Conservation (phyloP, 2,888 invertebrate genomes). For the Trissoscelio sp. region DNA sequence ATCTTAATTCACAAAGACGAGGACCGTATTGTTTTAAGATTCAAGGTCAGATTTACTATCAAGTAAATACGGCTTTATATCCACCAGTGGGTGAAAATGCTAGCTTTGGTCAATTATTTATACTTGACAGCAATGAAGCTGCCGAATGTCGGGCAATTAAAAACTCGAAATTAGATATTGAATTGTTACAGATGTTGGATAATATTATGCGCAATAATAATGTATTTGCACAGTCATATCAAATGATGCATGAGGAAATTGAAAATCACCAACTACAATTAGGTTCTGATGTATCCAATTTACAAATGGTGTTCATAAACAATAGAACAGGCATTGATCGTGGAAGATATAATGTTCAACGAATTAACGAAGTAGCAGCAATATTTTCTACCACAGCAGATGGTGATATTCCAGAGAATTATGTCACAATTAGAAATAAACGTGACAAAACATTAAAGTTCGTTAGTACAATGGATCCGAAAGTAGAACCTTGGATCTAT, state of each 20-base stretch:
- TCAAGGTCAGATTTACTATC: no score
- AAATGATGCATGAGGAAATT: slow-evolving; percentile 12
- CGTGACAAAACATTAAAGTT: not conserved
- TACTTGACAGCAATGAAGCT: not conserved
- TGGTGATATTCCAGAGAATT: not conserved
- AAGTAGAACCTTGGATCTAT: not conserved
- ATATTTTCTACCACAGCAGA: not conserved
- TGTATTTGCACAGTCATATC: not conserved
- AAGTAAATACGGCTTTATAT: not conserved
- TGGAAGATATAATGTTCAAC: not conserved
- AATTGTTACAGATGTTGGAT: not conserved
- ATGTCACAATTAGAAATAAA: slow-evolving; percentile 2
- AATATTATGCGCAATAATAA: not conserved
- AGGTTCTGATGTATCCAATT: not conserved
- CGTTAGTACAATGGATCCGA: not conserved
- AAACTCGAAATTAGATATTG: not conserved
- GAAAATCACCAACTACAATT: not conserved
- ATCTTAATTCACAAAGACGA: no score
- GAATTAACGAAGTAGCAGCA: not conserved
- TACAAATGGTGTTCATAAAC: not conserved
- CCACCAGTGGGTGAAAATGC: not conserved
- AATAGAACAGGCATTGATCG: slow-evolving; percentile 6
- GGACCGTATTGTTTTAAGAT: not conserved
- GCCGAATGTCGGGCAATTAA: not conserved
- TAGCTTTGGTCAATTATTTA: not conserved